Evolutionary conservation across 2,888 invertebrate species (phyloP).

Genomic region (Netelia melanura): DNA sequence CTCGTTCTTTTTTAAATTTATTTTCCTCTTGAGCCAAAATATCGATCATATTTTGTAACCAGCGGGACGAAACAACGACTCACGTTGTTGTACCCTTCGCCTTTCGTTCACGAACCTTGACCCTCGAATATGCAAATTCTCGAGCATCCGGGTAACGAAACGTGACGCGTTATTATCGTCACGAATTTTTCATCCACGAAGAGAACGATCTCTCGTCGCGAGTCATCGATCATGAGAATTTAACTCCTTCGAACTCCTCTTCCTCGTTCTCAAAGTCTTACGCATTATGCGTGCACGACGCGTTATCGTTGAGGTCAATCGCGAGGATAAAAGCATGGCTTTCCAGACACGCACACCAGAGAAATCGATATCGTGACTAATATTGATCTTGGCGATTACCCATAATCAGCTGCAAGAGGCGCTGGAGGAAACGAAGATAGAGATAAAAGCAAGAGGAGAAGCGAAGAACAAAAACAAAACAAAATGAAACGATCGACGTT

Average conservation of each 20-base stretch:
- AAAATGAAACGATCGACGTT: background rate
- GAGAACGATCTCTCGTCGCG: slow-evolving; percentile 44
- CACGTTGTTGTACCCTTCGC: too few species aligned
- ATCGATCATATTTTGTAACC: too few species aligned
- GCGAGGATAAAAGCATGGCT: slow-evolving; percentile 28
- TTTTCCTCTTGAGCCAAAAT: too few species aligned
- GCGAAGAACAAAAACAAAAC: background rate
- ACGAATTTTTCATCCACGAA: slow-evolving; percentile 29
- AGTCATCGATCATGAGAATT: slow-evolving; percentile 57
- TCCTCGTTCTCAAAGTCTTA: background rate
- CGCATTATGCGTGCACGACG: slow-evolving; percentile 2
- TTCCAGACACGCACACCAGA: background rate
- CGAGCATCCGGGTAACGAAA: too few species aligned
- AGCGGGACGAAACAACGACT: too few species aligned
- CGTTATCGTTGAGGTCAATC: slow-evolving; percentile 43
- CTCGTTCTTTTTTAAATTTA: background rate
- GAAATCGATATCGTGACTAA: slow-evolving; percentile 56
- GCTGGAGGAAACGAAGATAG: slow-evolving; percentile 4
- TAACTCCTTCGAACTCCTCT: slow-evolving; percentile 38
- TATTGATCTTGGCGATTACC: slow-evolving; percentile 50
- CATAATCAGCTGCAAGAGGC: slow-evolving; percentile 31
- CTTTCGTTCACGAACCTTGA: too few species aligned
- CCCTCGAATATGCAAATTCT: too few species aligned
- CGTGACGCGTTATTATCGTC: too few species aligned
- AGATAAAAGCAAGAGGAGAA: slow-evolving; percentile 3